These are phyloP conservation scores for Aphyosemion australe DNA, from an alignment of 2,113 vertebrate species.

Conservation along the genomic window DNA sequence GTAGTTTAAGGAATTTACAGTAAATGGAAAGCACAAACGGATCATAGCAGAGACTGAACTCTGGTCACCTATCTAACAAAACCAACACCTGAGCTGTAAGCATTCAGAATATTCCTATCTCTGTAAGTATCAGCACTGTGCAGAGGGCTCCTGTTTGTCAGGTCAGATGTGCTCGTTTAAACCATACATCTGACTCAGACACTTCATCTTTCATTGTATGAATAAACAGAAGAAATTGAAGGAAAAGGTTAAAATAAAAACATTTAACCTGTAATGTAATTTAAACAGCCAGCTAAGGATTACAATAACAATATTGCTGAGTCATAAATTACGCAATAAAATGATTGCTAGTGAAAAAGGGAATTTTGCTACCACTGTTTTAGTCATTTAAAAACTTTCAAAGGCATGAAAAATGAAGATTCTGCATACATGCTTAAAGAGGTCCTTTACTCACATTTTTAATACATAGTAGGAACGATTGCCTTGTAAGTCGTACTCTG, in stretches of 20 bases:
- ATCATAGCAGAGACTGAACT: not conserved
- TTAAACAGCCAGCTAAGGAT: not conserved
- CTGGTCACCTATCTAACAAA: not conserved
- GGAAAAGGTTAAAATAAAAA: too few relatives aligned
- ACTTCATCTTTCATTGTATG: not conserved
- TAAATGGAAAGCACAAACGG: conserved; percentile 21
- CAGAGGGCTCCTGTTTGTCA: not conserved
- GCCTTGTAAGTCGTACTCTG: too few relatives aligned
- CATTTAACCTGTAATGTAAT: too few relatives aligned
- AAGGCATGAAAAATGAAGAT: too few relatives aligned
- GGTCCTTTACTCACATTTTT: too few relatives aligned
- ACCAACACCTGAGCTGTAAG: not conserved
- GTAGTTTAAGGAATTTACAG: conserved; percentile 28
- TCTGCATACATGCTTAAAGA: too few relatives aligned
- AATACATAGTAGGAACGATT: too few relatives aligned
- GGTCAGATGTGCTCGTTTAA: not conserved
- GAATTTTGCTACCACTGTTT: too few relatives aligned
- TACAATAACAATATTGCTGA: not conserved
- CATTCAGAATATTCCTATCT: not conserved
- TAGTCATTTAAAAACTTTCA: too few relatives aligned
- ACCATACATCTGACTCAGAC: not conserved
- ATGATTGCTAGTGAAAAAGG: not conserved
- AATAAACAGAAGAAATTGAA: not conserved
- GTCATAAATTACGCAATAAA: not conserved
- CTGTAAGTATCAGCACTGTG: not conserved